Percentiles rank a stretch among this genome's conserved stretches.
Conservation (phyloP, 2,113 vertebrate species). For the Verasper variegatus region DNA sequence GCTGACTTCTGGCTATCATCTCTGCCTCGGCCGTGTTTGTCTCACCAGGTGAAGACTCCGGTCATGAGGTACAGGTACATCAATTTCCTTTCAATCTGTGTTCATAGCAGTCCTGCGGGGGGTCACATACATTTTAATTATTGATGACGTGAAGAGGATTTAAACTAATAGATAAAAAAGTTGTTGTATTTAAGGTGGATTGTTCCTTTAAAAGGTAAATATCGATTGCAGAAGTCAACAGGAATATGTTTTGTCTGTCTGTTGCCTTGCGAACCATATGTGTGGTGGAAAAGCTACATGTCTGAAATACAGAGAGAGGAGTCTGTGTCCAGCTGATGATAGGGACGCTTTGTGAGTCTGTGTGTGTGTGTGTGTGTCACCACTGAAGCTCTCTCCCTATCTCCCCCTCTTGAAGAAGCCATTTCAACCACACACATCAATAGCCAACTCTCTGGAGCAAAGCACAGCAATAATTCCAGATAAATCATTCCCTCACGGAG, state of each 20-base stretch:
- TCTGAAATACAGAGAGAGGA: constrained; percentile 24
- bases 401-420: constrained; percentile 70
- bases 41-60: no score
- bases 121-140: no score
- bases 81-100: no score
- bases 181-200: not conserved
- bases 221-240: no score
- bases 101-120: no score
- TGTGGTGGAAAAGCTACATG: not conserved
- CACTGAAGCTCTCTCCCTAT: constrained; percentile 38
- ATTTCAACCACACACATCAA: constrained; percentile 79
- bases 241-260: no score
- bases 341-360: constrained; percentile 14
- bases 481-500: constrained; percentile 74
- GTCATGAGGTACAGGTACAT: no score
- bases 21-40: no score
- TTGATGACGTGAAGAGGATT: no score
- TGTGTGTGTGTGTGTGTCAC: constrained; percentile 28
- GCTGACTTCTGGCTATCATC: no score
- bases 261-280: no score
- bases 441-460: constrained; percentile 70
- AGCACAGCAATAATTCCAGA: constrained; percentile 77
- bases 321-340: constrained; percentile 58
- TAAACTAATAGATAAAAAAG: no score
- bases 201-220: not conserved